These are phyloP conservation scores for Manis crassicaudata DNA, from an alignment of 2,797 vertebrate species.

Conservation along the genomic window DNA sequence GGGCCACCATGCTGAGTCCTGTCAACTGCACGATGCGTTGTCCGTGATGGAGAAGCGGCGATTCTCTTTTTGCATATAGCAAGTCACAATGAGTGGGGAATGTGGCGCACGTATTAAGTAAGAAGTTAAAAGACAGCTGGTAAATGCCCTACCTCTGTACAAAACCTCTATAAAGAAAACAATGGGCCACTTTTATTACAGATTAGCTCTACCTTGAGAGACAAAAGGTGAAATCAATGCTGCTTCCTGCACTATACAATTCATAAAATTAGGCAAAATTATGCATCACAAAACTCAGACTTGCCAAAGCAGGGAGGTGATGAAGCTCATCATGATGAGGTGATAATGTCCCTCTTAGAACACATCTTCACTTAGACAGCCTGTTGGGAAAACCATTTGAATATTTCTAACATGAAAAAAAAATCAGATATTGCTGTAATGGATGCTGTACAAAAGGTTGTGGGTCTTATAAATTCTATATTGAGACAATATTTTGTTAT, in stretches of 20 bases:
- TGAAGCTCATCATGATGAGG: not conserved
- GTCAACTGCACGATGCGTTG: not conserved
- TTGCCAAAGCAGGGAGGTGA: not conserved
- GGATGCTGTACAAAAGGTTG: not conserved
- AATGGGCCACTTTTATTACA: not conserved
- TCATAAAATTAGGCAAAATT: not conserved
- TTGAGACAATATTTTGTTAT: constrained; percentile 28
- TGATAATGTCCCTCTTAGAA: not conserved
- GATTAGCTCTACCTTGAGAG: not conserved
- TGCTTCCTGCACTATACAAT: not conserved
- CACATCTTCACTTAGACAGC: not conserved
- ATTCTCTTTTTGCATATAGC: not conserved
- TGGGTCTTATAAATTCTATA: not conserved
- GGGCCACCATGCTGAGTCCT: not conserved
- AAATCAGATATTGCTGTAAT: not conserved
- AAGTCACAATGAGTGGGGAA: not conserved
- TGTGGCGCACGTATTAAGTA: not conserved
- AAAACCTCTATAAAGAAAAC: not conserved
- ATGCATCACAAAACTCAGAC: not conserved
- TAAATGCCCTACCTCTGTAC: not conserved
- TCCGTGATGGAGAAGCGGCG: too few relatives aligned
- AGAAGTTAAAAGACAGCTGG: not conserved
- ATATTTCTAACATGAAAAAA: not conserved
- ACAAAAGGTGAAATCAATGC: not conserved
- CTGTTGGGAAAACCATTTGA: not conserved